phyloP scores from a whole-genome alignment of 2,113 vertebrate genomes.

The Elachura formosa region DNA sequence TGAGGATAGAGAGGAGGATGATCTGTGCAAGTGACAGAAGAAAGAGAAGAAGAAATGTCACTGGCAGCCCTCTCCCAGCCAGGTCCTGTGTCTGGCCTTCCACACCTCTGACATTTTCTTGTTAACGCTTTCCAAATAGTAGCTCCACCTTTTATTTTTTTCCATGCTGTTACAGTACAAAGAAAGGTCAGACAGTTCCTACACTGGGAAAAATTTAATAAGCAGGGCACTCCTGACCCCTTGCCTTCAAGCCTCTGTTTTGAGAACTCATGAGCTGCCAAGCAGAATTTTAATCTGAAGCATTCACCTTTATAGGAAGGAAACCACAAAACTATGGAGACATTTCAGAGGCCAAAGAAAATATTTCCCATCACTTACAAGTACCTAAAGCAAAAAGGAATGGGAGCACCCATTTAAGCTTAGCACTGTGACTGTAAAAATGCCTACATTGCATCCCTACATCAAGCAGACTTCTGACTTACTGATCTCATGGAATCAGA shows the following conservation, averaged over 20 bases:
- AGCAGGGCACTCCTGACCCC: background rate
- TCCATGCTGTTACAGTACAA: background rate
- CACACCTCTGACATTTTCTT: background rate
- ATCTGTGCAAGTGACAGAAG: background rate
- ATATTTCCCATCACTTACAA: slow-evolving; percentile 17
- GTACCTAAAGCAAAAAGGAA: background rate
- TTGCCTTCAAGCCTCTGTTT: slow-evolving; percentile 11
- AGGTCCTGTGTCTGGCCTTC: background rate
- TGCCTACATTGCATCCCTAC: background rate
- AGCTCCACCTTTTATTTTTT: background rate
- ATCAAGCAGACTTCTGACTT: background rate
- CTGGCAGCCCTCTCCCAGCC: background rate
- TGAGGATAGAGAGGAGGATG: background rate
- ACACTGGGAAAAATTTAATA: background rate
- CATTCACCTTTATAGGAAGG: slow-evolving; percentile 45
- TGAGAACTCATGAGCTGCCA: slow-evolving; percentile 4
- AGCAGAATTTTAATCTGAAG: slow-evolving; percentile 43
- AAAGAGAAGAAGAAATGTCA: background rate
- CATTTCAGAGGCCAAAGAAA: slow-evolving; percentile 45
- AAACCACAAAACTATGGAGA: background rate
- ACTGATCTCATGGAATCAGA: background rate
- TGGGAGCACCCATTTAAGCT: background rate
- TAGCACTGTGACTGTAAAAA: background rate
- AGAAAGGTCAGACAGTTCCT: slow-evolving; percentile 3
- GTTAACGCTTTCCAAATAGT: background rate